Conservation (phyloP, 2,888 invertebrate species). For the Odontomyia ornata region DNA sequence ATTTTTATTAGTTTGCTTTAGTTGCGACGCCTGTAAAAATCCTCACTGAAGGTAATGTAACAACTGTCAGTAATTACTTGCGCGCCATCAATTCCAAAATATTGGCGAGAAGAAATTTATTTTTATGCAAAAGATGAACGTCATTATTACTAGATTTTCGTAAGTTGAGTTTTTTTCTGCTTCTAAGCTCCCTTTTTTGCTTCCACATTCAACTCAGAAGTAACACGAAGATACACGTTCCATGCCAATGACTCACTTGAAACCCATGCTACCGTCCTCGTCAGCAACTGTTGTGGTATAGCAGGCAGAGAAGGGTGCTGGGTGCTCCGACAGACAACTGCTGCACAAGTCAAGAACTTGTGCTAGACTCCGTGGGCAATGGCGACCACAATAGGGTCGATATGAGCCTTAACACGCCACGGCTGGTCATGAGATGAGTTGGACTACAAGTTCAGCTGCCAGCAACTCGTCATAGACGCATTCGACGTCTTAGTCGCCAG, state of each 20-base stretch:
- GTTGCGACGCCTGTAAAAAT: too few species aligned
- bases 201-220: neutral
- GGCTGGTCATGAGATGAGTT: neutral
- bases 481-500: constrained; percentile 4
- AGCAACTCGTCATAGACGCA: neutral
- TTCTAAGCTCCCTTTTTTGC: neutral
- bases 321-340: constrained; percentile 43
- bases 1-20: too few species aligned
- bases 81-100: too few species aligned
- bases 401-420: neutral
- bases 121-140: too few species aligned
- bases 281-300: neutral
- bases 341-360: constrained; percentile 6
- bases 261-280: neutral
- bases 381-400: neutral
- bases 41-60: too few species aligned
- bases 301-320: constrained; percentile 16
- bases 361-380: neutral
- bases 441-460: neutral
- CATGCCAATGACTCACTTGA: constrained; percentile 31
- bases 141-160: too few species aligned
- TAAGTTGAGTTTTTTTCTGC: neutral
- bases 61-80: too few species aligned
- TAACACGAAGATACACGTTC: constrained; percentile 27
- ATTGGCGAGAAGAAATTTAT: too few species aligned